Conservation (phyloP, 2,797 vertebrate species). For the Sebastes trivittatus region DNA sequence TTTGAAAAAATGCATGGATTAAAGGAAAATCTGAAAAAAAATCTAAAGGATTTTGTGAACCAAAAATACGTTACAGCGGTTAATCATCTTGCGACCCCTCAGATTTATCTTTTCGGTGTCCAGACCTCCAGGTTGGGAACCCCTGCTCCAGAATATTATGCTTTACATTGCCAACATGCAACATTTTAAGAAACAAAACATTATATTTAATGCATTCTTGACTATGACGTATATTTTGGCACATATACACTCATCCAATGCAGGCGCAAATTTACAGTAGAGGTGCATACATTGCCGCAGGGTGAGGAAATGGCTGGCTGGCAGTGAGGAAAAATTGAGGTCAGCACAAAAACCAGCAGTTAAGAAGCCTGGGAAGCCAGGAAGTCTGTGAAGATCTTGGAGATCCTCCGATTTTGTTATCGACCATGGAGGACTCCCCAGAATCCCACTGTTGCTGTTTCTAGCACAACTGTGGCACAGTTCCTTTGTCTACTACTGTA, state of each 20-base stretch:
- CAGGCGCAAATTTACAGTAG: neutral
- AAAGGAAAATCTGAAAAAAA: neutral
- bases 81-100: neutral
- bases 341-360: constrained; percentile 25
- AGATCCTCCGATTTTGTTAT: constrained; percentile 27
- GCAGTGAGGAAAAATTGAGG: constrained; percentile 26
- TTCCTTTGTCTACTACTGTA: constrained; percentile 27
- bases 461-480: neutral
- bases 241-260: neutral
- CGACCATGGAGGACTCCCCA: constrained; percentile 19
- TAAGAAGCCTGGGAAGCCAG: constrained; percentile 13
- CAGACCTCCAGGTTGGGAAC: neutral
- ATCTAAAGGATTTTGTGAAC: neutral
- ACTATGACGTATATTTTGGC: neutral
- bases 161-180: neutral
- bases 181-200: neutral
- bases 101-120: neutral
- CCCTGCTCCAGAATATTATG: neutral
- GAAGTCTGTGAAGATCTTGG: constrained; percentile 18
- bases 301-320: constrained; percentile 24
- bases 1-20: neutral
- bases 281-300: neutral
- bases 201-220: neutral
- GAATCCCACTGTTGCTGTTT: constrained; percentile 15
- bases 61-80: neutral